Evolutionary conservation across 2,113 vertebrate species (phyloP).

Genomic region (Oryzias celebensis): DNA sequence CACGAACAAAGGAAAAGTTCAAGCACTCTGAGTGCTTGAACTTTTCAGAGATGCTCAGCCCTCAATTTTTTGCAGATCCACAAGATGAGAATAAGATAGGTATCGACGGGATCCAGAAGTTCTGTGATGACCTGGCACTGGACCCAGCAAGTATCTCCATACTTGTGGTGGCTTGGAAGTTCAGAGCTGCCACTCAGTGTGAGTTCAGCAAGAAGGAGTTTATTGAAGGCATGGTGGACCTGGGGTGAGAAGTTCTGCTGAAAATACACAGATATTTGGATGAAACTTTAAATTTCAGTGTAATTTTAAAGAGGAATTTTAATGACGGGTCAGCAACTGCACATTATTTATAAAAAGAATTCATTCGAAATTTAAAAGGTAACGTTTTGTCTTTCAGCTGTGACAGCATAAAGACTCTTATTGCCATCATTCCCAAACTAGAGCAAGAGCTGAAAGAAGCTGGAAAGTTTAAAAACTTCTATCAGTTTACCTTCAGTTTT

Average conservation of each 20-base stretch:
- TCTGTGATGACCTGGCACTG: constrained; percentile 91
- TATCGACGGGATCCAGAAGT: constrained; percentile 93
- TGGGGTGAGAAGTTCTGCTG: constrained; percentile 82
- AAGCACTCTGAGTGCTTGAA: not conserved
- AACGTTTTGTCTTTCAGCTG: constrained; percentile 77
- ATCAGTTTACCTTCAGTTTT: constrained; percentile 96
- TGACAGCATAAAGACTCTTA: constrained; percentile 90
- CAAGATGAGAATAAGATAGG: constrained; percentile 98
- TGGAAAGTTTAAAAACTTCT: constrained; percentile 93
- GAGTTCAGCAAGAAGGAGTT: constrained; percentile 97
- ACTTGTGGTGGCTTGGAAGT: constrained; percentile 94
- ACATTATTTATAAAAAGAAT: too few relatives aligned
- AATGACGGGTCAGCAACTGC: too few relatives aligned
- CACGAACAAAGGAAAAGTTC: not conserved
- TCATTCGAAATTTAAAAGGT: too few relatives aligned
- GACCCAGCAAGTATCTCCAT: constrained; percentile 93
- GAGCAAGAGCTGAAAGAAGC: constrained; percentile 93
- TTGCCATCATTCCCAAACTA: constrained; percentile 84
- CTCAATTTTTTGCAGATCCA: constrained; percentile 77
- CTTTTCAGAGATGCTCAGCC: not conserved
- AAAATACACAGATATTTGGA: too few relatives aligned
- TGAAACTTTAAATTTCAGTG: too few relatives aligned
- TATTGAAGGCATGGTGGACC: constrained; percentile 91
- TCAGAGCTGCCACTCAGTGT: constrained; percentile 94
- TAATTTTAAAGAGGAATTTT: too few relatives aligned